Percentiles rank a stretch among this genome's conserved stretches.
phyloP scores from a whole-genome alignment of 2,113 vertebrate species.

The Mus pahari region DNA sequence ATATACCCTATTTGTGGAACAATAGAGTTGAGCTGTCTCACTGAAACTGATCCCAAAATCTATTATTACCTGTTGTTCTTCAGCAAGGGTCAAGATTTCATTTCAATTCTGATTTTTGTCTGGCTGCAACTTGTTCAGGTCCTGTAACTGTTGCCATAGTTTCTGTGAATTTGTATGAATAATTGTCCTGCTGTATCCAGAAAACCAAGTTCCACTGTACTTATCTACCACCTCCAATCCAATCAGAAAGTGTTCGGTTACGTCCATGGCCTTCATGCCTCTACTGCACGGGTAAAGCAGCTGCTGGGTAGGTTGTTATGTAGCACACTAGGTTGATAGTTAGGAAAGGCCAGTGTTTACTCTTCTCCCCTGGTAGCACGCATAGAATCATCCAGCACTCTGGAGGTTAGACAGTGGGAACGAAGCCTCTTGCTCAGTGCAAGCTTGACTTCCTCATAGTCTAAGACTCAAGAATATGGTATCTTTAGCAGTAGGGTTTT shows the following conservation, averaged over 20 bases:
- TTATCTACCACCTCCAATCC: not conserved
- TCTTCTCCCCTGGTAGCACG: not conserved
- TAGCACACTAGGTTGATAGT: not conserved
- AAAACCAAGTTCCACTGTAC: not conserved
- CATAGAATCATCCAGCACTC: not conserved
- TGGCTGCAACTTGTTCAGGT: not conserved
- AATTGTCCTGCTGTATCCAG: not conserved
- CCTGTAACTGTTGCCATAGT: not conserved
- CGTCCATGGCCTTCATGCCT: not conserved
- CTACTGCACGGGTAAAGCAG: not conserved
- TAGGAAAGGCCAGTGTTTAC: not conserved
- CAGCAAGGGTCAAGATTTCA: not conserved
- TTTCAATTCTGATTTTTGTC: too few relatives aligned
- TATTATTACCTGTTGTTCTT: not conserved
- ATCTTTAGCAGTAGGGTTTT: not conserved
- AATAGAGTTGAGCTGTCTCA: too few relatives aligned
- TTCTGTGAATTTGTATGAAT: not conserved
- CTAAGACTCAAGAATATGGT: not conserved
- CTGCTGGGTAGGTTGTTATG: not conserved
- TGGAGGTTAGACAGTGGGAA: not conserved
- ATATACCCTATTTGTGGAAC: too few relatives aligned
- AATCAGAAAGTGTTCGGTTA: not conserved
- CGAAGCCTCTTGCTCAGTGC: not conserved
- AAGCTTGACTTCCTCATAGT: not conserved
- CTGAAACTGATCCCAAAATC: too few relatives aligned